Evolutionary conservation across 2,888 invertebrate genomes (phyloP).

Genomic region (Nowickia ferox): DNA sequence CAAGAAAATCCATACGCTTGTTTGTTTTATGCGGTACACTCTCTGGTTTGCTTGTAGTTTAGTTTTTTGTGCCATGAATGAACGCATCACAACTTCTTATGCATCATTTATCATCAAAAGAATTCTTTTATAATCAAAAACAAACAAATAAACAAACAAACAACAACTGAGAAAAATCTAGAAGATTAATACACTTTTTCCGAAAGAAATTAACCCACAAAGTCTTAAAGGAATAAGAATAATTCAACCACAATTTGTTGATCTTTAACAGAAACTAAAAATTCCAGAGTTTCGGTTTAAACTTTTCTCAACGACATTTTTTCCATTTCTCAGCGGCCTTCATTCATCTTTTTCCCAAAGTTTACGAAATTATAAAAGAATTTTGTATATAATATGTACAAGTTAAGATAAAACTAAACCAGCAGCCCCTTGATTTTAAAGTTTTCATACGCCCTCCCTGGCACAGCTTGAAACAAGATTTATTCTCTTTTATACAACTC

Average conservation of each 20-base stretch:
- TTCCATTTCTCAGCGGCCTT: slow-evolving; percentile 45
- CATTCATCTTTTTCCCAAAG: slow-evolving; percentile 44
- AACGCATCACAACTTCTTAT: slow-evolving; percentile 73
- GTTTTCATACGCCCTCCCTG: slow-evolving; percentile 45
- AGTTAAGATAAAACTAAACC: slow-evolving; percentile 5
- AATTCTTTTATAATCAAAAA: slow-evolving; percentile 75
- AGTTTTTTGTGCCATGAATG: slow-evolving; percentile 58
- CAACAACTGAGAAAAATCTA: slow-evolving; percentile 70
- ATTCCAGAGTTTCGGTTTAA: slow-evolving; percentile 40
- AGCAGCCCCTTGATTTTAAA: slow-evolving; percentile 47
- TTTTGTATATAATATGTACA: slow-evolving; percentile 8
- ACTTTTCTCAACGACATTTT: slow-evolving; percentile 20
- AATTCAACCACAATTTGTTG: slow-evolving; percentile 61
- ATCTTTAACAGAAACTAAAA: slow-evolving; percentile 45
- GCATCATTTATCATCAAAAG: slow-evolving; percentile 81
- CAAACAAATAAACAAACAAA: slow-evolving; percentile 25
- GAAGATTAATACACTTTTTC: slow-evolving; percentile 81
- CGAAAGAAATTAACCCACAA: slow-evolving; percentile 82
- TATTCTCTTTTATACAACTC: slow-evolving; percentile 78
- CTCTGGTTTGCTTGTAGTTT: slow-evolving; percentile 29
- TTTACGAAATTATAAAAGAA: slow-evolving; percentile 37
- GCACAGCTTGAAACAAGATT: slow-evolving; percentile 78
- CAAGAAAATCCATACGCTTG: slow-evolving; percentile 27
- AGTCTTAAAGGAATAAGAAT: slow-evolving; percentile 43
- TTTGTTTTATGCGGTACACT: slow-evolving; percentile 1